Conservation (phyloP, 2,113 vertebrate species). For the Danionella cerebrum region DNA sequence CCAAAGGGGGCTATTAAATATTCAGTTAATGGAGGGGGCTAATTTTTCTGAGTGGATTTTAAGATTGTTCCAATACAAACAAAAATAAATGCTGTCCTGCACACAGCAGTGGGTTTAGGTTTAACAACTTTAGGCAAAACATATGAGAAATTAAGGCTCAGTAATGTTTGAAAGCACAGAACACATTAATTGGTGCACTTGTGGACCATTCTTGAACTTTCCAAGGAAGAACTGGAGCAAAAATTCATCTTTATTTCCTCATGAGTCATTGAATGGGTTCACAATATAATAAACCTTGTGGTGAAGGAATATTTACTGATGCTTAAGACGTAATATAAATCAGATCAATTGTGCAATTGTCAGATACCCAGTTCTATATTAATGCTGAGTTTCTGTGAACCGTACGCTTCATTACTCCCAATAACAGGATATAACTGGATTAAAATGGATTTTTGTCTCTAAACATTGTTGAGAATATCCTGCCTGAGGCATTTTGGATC, state of each 20-base stretch:
- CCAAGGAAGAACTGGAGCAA: neutral
- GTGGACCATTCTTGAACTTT: neutral
- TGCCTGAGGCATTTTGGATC: neutral
- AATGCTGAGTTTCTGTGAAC: no score
- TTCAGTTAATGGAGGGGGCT: no score
- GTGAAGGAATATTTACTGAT: neutral
- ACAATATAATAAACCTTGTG: neutral
- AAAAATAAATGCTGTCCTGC: no score
- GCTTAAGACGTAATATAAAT: neutral
- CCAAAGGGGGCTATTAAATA: no score
- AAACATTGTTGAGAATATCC: neutral
- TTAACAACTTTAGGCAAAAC: no score
- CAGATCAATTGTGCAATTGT: neutral
- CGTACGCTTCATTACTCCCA: neutral
- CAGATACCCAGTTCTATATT: no score
- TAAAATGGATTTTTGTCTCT: neutral
- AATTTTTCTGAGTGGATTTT: no score
- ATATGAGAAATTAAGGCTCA: no score
- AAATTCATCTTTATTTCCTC: neutral
- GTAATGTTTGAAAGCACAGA: neutral
- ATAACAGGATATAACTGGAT: neutral
- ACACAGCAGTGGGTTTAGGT: no score
- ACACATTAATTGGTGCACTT: neutral
- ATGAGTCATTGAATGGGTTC: neutral
- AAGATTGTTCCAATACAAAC: no score